Base-by-base conservation (phyloP, 1,140 invertebrate genomes). In the Subanguina moxae region DNA sequence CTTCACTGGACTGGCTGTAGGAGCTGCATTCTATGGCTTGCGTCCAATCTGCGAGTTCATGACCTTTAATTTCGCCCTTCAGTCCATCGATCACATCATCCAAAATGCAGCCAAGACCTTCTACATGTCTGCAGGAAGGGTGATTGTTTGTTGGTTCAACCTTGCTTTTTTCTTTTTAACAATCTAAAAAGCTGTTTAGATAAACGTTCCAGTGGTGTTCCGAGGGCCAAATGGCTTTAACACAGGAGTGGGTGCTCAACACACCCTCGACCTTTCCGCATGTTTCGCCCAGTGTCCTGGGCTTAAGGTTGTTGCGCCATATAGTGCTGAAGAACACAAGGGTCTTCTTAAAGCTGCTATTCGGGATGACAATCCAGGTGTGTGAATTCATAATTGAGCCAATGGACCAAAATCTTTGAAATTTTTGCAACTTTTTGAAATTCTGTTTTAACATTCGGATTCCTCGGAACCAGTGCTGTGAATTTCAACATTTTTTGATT, bases 51-150 rank as follows among this genome's bases (percentile, higher is more conserved):
- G 94, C 84, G 96, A 99, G 84, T 99, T 97, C 83, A 99, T 99
- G 96, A 98, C 96, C 0, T 97, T 94, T 83, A 99, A 99, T 84
- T 99, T 99, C 84, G 90, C 95, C 1, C 97, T 99, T 94, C 95
- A 99, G 88, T 91, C 93, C 23, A 98, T 99, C 78, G 96, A 99
- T 88, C 96, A 99, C 84, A 80, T 86, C 11, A 93, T 99, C 70
- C 98, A 98, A 83, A 97, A 93, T 1, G 95, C 95, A 21, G 94
- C 91, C 0, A 98, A 99, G 85, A 96, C 94, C 0, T 95, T 90
- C 84, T 98, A 98, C 85, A 98, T 99, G 95, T 97, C 94, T 28
- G 93, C 93, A 42, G 95, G 95, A 42, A 84, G 82, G 48, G 89
- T 95, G 62, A 76, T 45, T 94, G 94, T 9, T 97, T 97, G 1